These are phyloP conservation scores for Telenomus remus DNA, from an alignment of 1,140 invertebrate genomes.

Conservation along the genomic window DNA sequence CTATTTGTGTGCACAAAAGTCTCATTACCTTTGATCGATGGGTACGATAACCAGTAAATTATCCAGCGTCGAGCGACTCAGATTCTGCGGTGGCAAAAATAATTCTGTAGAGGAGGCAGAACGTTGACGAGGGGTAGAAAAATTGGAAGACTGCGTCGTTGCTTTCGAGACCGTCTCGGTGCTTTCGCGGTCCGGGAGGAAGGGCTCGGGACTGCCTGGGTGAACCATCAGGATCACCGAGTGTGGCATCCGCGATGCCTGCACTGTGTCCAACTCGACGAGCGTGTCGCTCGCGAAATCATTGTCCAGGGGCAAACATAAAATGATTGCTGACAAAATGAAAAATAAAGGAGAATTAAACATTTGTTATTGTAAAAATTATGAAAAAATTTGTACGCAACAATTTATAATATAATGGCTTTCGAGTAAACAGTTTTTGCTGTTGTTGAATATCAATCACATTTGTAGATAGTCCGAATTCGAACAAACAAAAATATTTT, in stretches of 20 bases:
- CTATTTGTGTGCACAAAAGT: slow-evolving; percentile 53
- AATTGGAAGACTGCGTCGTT: slow-evolving; percentile 62
- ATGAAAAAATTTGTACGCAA: no score
- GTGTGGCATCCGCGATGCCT: slow-evolving; percentile 60
- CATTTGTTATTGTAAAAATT: no score
- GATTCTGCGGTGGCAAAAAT: slow-evolving; percentile 60
- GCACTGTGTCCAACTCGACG: slow-evolving; percentile 65
- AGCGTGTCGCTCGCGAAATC: slow-evolving; percentile 66
- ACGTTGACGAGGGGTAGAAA: slow-evolving; percentile 45
- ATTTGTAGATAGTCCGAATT: no score
- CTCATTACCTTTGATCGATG: slow-evolving; percentile 68
- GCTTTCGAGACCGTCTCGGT: slow-evolving; percentile 29
- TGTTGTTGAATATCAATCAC: no score
- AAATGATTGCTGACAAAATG: slow-evolving; percentile 64
- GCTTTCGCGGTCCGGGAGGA: slow-evolving; percentile 61
- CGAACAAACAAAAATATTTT: not conserved
- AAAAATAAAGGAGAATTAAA: no score
- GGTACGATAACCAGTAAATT: slow-evolving; percentile 69
- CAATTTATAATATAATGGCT: no score
- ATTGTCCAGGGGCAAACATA: slow-evolving; percentile 72
- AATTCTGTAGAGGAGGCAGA: slow-evolving; percentile 6
- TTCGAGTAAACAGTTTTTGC: no score
- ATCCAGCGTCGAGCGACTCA: slow-evolving; percentile 61
- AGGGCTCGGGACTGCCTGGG: slow-evolving; percentile 64
- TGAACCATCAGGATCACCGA: slow-evolving; percentile 68